phyloP scores from a whole-genome alignment of 2,113 vertebrate genomes.

The Gracilinanus agilis region DNA sequence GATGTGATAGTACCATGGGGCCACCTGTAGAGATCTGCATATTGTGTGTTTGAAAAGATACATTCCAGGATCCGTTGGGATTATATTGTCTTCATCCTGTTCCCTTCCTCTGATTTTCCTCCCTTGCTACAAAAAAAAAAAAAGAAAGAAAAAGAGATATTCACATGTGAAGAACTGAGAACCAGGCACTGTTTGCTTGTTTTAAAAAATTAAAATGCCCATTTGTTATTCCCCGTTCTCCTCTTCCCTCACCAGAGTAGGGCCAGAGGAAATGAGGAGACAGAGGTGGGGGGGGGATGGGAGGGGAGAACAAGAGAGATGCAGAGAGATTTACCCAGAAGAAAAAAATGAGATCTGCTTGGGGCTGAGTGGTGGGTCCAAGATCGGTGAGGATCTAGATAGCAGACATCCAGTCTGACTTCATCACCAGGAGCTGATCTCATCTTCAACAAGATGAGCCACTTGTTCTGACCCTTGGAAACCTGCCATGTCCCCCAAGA shows the following conservation, averaged over 20 bases:
- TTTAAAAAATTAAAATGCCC: conserved; percentile 2
- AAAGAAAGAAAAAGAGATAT: conserved; percentile 33
- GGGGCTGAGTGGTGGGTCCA: background rate
- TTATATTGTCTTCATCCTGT: conserved; percentile 54
- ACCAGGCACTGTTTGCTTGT: conserved; percentile 60
- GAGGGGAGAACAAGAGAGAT: background rate
- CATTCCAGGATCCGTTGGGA: conserved; percentile 80
- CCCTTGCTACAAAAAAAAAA: conserved; percentile 64
- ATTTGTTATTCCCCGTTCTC: conserved; percentile 30
- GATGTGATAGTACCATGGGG: conserved; percentile 84
- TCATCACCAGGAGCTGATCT: accelerated
- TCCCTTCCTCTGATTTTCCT: conserved; percentile 57
- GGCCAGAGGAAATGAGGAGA: conserved; percentile 40
- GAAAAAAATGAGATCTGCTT: accelerated
- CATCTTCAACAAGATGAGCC: background rate
- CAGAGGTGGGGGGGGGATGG: background rate
- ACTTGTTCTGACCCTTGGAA: background rate
- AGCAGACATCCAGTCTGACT: background rate
- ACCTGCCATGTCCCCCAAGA: background rate
- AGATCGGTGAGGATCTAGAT: background rate
- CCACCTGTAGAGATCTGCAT: conserved; percentile 86
- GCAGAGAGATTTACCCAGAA: conserved; percentile 40
- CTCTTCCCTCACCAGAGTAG: conserved; percentile 71
- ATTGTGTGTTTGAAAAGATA: conserved; percentile 82
- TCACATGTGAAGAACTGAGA: conserved; percentile 66